phyloP scores from a whole-genome alignment of 2,113 vertebrate genomes.

The Anseranas semipalmata region DNA sequence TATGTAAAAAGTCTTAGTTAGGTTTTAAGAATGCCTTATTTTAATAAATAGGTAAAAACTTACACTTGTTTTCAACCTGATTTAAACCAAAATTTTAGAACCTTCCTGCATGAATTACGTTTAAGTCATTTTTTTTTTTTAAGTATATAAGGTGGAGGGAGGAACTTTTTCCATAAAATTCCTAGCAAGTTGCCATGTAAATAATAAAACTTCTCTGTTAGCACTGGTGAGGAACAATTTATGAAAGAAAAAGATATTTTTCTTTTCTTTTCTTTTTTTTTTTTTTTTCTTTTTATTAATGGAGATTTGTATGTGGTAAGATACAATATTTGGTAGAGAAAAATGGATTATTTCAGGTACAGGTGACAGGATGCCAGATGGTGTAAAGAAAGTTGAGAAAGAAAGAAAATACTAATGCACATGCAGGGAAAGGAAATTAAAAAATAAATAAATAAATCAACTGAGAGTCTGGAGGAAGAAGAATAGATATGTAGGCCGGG shows the following conservation, averaged over 20 bases:
- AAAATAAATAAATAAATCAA: not conserved
- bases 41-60: not conserved
- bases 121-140: not conserved
- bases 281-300: not conserved
- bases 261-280: not conserved
- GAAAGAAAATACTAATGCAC: conserved; percentile 8
- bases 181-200: not conserved
- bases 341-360: not conserved
- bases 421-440: fast-evolving
- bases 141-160: not conserved
- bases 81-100: not conserved
- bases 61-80: not conserved
- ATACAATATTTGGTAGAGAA: not conserved
- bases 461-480: not conserved
- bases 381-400: not conserved
- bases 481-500: fast-evolving
- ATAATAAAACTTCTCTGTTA: not conserved
- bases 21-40: not conserved
- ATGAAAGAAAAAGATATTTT: not conserved
- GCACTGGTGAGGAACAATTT: not conserved
- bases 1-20: fast-evolving
- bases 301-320: not conserved
- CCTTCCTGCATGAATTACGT: not conserved
- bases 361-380: not conserved
- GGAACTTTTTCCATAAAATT: not conserved